Percentiles rank a stretch among this genome's conserved stretches.
Conservation (phyloP, 2,113 vertebrate species). For the Pithys albifrons region DNA sequence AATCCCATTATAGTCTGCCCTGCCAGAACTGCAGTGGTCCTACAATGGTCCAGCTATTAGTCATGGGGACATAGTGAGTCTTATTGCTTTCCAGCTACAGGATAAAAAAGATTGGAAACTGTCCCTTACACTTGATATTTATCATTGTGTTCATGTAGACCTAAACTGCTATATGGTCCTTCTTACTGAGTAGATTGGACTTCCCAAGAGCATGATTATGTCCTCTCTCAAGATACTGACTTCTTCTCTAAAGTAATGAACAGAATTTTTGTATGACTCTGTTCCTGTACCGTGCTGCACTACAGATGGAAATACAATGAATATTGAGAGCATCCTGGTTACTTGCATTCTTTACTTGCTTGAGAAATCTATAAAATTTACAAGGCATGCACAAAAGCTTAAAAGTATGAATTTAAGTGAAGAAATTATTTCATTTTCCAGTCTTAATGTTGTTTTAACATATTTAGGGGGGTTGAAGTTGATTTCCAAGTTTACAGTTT, state of each 20-base stretch:
- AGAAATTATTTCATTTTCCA: constrained; percentile 3
- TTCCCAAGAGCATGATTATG: not conserved
- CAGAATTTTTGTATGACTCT: not conserved
- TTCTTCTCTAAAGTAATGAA: not conserved
- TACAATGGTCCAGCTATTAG: not conserved
- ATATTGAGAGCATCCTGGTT: not conserved
- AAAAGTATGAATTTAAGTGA: not conserved
- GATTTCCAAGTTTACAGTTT: constrained; percentile 34
- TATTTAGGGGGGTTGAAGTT: constrained; percentile 39
- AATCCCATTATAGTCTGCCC: not conserved
- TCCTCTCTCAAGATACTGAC: not conserved
- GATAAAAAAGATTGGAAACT: not conserved
- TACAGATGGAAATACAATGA: not conserved
- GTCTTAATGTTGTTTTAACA: constrained; percentile 26
- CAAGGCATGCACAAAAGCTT: not conserved
- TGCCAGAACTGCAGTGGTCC: not conserved
- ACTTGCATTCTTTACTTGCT: not conserved
- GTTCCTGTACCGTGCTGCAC: not conserved
- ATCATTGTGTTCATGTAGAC: not conserved
- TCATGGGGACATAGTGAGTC: not conserved
- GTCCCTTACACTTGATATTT: not conserved
- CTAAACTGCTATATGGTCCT: not conserved
- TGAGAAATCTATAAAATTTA: not conserved
- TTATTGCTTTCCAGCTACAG: not conserved
- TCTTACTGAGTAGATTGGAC: not conserved